Evolutionary conservation across 2,797 vertebrate species (phyloP), one percentile per base, ranked within the genome.

Genomic region (Eidolon dupreanum): DNA sequence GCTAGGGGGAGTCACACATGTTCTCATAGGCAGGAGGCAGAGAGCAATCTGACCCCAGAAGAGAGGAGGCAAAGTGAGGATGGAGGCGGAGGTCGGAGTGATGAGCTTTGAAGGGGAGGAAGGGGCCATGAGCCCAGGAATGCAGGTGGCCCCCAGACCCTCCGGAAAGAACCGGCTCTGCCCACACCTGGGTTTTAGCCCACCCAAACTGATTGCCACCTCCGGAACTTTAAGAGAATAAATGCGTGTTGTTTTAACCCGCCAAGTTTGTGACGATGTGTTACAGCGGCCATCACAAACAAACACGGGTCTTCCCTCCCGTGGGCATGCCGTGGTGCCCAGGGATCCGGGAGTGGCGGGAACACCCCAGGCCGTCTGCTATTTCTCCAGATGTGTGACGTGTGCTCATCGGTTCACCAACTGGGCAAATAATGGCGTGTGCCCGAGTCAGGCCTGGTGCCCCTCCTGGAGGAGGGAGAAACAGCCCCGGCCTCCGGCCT

Each of bases 391-490:
- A 4, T 68, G 43, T 26, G 22, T 73, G 3, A 31, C 41, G 2
- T 43, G 8, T 1, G 33, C 0, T 6, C 43, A 5, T 38, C 28
- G 20, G 4, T 5, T 66, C 31, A 9, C 13, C 4, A 31, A 46
- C 0, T 2, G 16, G 31, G 19, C 20, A 51, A 8, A 17, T 5
- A 16, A 12, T 0, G 0, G 12, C 17, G 7, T 11, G 2, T 0
- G 0, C 8, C 75, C 6, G 22, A 22, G 53, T 36, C 6, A 8
- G 28, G 19, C 0, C 0, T 2, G 4, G 31, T 0, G 33, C 33
- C 0, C 0, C 20, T 3, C 9, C 46, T 6, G 28, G 41, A 10
- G 0, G 20, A 13, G 28, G 15, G 1, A 7, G n/a, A 17, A 13
- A 36, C 51, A 8, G 51, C 17, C 53, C 59, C 5, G 9, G 28